Conservation (phyloP, 1,140 invertebrate species). For the Centruroides vittatus region DNA sequence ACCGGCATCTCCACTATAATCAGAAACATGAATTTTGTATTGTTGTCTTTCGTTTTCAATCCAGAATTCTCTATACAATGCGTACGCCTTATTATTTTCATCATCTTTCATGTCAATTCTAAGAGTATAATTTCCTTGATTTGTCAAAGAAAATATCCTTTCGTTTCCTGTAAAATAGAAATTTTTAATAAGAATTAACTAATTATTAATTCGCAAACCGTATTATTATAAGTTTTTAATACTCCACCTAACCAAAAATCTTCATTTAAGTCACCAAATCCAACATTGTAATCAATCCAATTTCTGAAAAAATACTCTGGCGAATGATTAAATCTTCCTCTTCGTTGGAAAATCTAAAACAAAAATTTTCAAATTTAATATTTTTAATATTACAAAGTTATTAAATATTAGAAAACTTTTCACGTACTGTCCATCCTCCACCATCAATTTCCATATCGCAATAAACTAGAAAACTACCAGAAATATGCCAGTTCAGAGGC, state of each 20-base stretch:
- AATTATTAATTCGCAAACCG: neutral
- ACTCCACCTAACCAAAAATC: conserved; percentile 34
- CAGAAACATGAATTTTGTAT: neutral
- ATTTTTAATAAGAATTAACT: neutral
- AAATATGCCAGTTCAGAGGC: conserved; percentile 35
- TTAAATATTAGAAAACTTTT: conserved; percentile 26
- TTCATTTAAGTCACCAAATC: conserved; percentile 29
- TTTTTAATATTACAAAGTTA: too few species aligned
- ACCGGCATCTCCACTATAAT: conserved; percentile 4
- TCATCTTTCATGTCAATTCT: neutral
- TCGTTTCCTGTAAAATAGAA: conserved; percentile 4
- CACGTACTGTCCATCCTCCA: conserved; percentile 65
- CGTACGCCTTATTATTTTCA: neutral
- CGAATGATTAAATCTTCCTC: conserved; percentile 49
- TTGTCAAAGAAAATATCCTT: conserved; percentile 3
- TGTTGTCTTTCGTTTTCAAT: conserved; percentile 4
- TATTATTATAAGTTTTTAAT: neutral
- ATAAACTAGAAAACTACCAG: conserved; percentile 47
- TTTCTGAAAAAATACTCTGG: conserved; percentile 31
- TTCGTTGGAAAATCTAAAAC: neutral
- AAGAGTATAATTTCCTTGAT: conserved; percentile 2
- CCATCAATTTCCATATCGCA: conserved; percentile 45
- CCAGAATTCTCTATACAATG: conserved; percentile 1
- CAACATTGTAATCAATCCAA: conserved; percentile 33
- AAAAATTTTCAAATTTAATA: too few species aligned